Percentiles rank a stretch among this genome's conserved stretches.
These are phyloP conservation scores for Enteromius paludinosus DNA, from an alignment of 2,797 vertebrate species.

Conservation along the genomic window DNA sequence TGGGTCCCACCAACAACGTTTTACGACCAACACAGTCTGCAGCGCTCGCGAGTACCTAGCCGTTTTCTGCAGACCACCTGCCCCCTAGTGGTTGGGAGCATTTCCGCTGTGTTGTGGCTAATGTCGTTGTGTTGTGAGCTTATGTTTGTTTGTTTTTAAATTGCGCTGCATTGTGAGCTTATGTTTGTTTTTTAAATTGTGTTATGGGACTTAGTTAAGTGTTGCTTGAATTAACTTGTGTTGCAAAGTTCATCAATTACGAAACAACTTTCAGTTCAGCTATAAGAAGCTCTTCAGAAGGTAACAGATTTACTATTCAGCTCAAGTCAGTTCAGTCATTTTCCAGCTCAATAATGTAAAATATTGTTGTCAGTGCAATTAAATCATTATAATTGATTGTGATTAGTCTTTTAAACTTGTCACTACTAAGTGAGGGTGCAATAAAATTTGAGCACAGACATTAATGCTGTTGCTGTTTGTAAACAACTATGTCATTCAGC, in stretches of 20 bases:
- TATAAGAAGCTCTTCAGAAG: neutral
- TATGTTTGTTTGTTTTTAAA: too few species aligned
- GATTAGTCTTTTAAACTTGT: neutral
- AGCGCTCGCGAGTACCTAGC: too few species aligned
- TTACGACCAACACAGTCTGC: too few species aligned
- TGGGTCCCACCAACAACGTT: too few species aligned
- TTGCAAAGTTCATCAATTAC: neutral
- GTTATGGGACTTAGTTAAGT: neutral
- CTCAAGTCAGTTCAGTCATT: neutral
- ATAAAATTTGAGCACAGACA: neutral
- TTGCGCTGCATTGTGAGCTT: too few species aligned
- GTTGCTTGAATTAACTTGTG: neutral
- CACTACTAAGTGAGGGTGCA: neutral
- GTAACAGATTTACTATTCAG: neutral
- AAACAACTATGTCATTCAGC: constrained; percentile 8
- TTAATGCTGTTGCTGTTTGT: neutral
- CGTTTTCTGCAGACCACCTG: too few species aligned
- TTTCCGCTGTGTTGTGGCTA: too few species aligned
- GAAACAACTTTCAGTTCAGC: neutral
- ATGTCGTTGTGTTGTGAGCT: too few species aligned
- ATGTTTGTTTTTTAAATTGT: too few species aligned
- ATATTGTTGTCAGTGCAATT: neutral
- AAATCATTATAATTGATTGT: neutral
- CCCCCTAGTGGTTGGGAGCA: too few species aligned
- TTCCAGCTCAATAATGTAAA: neutral